These are phyloP conservation scores for Halcyon badia DNA, from an alignment of 2,797 vertebrate genomes.

Conservation along the genomic window DNA sequence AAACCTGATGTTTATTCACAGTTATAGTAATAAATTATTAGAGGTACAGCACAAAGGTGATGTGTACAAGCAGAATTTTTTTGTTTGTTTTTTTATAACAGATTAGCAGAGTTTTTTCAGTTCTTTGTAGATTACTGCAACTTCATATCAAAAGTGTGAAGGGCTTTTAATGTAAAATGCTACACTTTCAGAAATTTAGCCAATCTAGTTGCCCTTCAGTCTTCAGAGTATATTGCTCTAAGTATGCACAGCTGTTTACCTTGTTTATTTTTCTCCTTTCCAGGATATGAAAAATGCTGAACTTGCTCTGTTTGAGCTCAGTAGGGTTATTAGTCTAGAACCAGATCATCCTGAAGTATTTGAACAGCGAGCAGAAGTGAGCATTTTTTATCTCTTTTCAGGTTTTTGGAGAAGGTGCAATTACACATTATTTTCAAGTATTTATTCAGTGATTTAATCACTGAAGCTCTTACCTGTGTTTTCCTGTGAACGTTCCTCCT, in stretches of 20 bases:
- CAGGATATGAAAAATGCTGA: constrained; percentile 98
- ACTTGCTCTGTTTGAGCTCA: constrained; percentile 93
- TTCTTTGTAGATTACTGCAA: not conserved
- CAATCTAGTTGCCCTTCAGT: not conserved
- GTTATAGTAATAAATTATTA: not conserved
- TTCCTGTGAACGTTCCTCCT: not conserved
- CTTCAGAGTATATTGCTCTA: not conserved
- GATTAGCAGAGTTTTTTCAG: not conserved
- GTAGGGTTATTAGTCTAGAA: constrained; percentile 91
- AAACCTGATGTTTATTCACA: not conserved
- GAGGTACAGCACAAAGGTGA: not conserved
- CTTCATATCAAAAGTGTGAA: not conserved
- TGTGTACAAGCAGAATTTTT: not conserved
- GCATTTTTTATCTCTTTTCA: constrained; percentile 33
- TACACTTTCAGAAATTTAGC: not conserved
- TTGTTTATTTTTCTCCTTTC: constrained; percentile 52
- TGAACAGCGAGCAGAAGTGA: constrained; percentile 96
- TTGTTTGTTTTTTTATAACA: not conserved
- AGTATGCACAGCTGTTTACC: not conserved
- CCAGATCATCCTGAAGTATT: constrained; percentile 94
- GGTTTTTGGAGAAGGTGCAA: not conserved
- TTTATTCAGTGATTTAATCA: not conserved
- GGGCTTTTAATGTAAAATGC: not conserved
- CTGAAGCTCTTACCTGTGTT: not conserved
- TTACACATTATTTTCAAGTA: not conserved